phyloP scores from a whole-genome alignment of 1,140 invertebrate species.

The Microplitis mediator region DNA sequence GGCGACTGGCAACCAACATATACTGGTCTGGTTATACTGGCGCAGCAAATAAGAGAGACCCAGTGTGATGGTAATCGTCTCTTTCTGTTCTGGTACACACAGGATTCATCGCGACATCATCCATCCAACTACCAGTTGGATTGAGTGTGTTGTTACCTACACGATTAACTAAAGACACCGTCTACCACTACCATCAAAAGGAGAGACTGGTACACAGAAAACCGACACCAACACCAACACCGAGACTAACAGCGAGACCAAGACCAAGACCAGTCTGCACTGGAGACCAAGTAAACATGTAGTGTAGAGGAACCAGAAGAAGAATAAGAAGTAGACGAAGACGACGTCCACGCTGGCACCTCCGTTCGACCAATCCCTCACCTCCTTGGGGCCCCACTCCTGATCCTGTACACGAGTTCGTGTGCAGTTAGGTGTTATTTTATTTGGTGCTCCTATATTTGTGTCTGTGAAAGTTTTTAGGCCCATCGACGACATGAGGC shows the following conservation, averaged over 20 bases:
- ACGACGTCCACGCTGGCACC: constrained; percentile 15
- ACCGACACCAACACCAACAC: too few relatives aligned
- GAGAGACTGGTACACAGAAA: too few relatives aligned
- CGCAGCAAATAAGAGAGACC: not conserved
- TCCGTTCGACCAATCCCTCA: constrained; percentile 17
- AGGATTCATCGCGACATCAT: constrained; percentile 21
- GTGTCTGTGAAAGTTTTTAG: constrained; percentile 18
- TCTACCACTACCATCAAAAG: too few relatives aligned
- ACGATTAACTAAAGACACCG: too few relatives aligned
- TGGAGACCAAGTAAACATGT: too few relatives aligned
- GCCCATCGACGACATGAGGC: not conserved
- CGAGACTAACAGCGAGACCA: too few relatives aligned
- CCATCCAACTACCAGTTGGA: too few relatives aligned
- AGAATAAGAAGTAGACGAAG: not conserved
- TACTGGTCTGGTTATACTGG: not conserved
- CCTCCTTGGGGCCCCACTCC: constrained; percentile 1
- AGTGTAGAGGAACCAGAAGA: too few relatives aligned
- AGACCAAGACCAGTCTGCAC: too few relatives aligned
- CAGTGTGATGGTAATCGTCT: constrained; percentile 13
- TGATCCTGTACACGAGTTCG: not conserved
- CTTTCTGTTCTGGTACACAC: constrained; percentile 8
- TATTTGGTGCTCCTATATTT: not conserved
- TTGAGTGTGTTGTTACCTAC: too few relatives aligned
- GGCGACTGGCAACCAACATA: constrained; percentile 26
- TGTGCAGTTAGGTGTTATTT: constrained; percentile 4